Evolutionary conservation across 1,140 invertebrate genomes (phyloP).

Genomic region (Caenorhabditis tropicalis): DNA sequence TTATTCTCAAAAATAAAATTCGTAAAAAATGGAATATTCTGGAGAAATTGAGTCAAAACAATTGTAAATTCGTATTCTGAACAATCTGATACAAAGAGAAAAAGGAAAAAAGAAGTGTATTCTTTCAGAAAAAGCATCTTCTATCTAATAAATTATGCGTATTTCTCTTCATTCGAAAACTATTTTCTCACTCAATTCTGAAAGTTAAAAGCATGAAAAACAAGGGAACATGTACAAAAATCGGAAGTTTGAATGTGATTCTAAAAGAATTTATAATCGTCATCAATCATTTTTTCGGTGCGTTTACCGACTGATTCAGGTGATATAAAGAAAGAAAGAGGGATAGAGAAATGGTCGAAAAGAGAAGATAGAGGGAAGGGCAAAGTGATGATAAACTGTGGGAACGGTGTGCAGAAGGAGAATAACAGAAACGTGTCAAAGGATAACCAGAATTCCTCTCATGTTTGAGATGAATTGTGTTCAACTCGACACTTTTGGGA

Average conservation of each 20-base stretch:
- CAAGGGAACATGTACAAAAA: neutral
- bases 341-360: neutral
- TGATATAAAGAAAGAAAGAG: neutral
- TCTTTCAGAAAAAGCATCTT: neutral
- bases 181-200: neutral
- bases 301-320: neutral
- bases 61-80: neutral
- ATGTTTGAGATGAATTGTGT: neutral
- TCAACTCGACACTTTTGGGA: conserved; percentile 1
- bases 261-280: neutral
- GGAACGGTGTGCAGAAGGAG: neutral
- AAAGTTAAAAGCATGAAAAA: neutral
- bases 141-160: conserved; percentile 34
- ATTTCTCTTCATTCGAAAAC: neutral
- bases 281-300: conserved; percentile 41
- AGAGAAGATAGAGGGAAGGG: neutral
- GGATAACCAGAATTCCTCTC: no score
- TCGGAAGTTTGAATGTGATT: neutral
- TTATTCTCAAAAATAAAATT: conserved; percentile 12
- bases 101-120: neutral
- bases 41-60: conserved; percentile 11
- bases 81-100: neutral
- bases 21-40: no score
- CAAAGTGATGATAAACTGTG: conserved; percentile 23
- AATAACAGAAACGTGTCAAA: no score